A percentile compares a stretch with the other conserved stretches of the same genome.
Evolutionary conservation across 2,888 invertebrate genomes (phyloP).

Genomic region (Ditylenchus weischeri): DNA sequence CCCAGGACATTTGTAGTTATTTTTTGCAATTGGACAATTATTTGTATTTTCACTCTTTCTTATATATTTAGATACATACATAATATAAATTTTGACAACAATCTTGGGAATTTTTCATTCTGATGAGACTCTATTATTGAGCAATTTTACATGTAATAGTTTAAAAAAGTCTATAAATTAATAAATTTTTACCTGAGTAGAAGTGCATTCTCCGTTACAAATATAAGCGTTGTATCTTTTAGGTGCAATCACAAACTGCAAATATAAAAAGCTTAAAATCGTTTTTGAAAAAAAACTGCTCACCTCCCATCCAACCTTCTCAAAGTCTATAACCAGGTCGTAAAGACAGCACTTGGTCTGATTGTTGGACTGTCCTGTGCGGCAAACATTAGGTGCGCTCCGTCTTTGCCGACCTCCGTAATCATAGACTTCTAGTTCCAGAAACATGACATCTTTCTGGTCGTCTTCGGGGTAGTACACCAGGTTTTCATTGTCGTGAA

Average conservation of each 20-base stretch:
- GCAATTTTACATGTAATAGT: neutral
- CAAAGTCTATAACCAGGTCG: conserved; percentile 79
- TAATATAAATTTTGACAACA: no score
- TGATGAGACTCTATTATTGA: no score
- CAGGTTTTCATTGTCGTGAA: conserved; percentile 39
- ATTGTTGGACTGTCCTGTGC: conserved; percentile 43
- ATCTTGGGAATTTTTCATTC: no score
- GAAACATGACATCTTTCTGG: conserved; percentile 35
- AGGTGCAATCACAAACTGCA: conserved; percentile 84
- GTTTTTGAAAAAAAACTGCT: no score
- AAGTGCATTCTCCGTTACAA: conserved; percentile 87
- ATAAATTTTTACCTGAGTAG: conserved; percentile 22
- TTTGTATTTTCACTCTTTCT: no score
- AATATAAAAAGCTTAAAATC: conserved; percentile 19
- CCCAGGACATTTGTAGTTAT: no score
- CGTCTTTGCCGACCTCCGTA: conserved; percentile 34
- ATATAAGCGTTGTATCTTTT: conserved; percentile 90
- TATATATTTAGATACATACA: no score
- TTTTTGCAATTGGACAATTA: no score
- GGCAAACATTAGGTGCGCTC: conserved; percentile 34
- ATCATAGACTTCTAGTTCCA: conserved; percentile 38
- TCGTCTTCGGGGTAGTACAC: conserved; percentile 39
- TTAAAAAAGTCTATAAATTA: neutral
- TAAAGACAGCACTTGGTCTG: conserved; percentile 77
- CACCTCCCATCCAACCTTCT: conserved; percentile 84